Conservation (phyloP, 2,113 vertebrate genomes). For the Calonectris borealis region DNA sequence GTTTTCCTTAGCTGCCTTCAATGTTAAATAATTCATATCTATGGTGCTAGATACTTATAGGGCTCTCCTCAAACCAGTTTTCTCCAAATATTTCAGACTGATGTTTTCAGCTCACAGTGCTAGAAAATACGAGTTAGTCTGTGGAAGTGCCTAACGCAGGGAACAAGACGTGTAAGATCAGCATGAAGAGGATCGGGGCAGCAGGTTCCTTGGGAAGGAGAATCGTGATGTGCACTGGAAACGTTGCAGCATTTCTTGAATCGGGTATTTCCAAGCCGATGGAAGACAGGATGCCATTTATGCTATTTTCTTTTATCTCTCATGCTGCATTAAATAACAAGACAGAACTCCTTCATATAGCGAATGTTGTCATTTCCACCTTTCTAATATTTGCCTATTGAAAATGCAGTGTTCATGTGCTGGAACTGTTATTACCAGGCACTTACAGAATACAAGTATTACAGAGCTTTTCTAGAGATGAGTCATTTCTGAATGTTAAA, state of each 20-base stretch:
- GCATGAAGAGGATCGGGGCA: background rate
- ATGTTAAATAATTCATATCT: background rate
- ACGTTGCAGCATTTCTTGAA: conserved; percentile 1
- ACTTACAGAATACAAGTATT: background rate
- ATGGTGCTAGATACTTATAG: background rate
- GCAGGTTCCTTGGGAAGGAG: background rate
- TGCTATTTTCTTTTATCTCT: background rate
- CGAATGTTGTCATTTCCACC: background rate
- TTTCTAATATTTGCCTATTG: background rate
- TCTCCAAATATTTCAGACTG: background rate
- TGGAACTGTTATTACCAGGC: background rate
- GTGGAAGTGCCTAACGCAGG: background rate
- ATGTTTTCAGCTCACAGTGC: background rate
- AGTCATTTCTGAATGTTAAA: conserved; percentile 4
- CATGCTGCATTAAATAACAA: conserved; percentile 34
- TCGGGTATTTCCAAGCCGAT: background rate
- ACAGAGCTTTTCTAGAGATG: background rate
- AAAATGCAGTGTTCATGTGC: background rate
- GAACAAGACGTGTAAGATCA: background rate
- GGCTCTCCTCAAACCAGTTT: background rate
- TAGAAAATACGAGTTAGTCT: background rate
- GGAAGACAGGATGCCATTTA: background rate
- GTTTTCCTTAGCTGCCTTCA: background rate
- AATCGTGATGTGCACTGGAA: background rate
- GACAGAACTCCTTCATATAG: background rate